Percentiles rank a stretch among this genome's conserved stretches.
phyloP scores from a whole-genome alignment of 2,797 vertebrate genomes.

The Dendrocincla tyrannina region DNA sequence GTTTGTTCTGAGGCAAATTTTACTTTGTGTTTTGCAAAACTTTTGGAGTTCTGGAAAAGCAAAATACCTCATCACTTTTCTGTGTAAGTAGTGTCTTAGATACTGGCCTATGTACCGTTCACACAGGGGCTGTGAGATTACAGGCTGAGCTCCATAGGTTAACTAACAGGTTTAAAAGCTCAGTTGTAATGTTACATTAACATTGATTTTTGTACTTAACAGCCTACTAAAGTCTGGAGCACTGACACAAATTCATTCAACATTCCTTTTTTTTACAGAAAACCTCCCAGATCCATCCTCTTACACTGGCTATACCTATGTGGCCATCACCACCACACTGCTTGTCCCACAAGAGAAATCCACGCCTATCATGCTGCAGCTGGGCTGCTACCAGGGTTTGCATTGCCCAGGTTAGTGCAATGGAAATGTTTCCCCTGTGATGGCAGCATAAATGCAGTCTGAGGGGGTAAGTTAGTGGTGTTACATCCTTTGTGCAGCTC shows the following conservation, averaged over 20 bases:
- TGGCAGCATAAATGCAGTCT: background rate
- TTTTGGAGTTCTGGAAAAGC: background rate
- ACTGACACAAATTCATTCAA: background rate
- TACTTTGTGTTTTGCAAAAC: background rate
- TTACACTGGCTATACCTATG: background rate
- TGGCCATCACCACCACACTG: fast-evolving
- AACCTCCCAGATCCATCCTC: background rate
- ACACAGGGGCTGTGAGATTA: background rate
- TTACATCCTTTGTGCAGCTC: background rate
- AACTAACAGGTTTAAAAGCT: constrained; percentile 27
- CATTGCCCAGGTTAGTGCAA: background rate
- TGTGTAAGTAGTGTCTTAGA: background rate
- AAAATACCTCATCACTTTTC: background rate
- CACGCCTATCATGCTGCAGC: fast-evolving
- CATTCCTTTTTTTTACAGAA: background rate
- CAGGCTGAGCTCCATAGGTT: background rate
- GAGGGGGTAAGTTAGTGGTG: fast-evolving
- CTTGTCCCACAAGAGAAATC: background rate
- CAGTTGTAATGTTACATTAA: constrained; percentile 20
- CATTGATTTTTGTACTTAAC: constrained; percentile 33
- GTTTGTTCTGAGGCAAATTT: background rate
- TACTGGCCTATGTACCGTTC: background rate
- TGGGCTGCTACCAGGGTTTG: background rate
- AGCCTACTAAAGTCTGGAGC: background rate
- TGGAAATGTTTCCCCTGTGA: background rate